These are phyloP conservation scores for Acanthosoma haemorrhoidale DNA, from an alignment of 2,888 invertebrate genomes.

Conservation along the genomic window DNA sequence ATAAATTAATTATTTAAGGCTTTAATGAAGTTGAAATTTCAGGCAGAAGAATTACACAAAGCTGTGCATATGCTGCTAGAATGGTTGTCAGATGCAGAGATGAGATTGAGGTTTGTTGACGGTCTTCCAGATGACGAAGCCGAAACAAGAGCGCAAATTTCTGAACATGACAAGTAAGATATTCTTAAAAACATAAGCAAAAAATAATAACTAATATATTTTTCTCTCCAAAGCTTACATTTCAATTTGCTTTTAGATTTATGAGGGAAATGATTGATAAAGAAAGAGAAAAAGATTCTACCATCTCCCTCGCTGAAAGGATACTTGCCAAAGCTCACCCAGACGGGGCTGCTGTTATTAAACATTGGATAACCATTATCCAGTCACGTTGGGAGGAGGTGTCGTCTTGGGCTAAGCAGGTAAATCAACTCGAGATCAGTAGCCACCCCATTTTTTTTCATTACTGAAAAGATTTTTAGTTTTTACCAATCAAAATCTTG, in stretches of 20 bases:
- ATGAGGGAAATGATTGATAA: constrained; percentile 76
- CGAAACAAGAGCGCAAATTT: constrained; percentile 73
- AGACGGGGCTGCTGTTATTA: constrained; percentile 94
- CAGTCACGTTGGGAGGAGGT: constrained; percentile 95
- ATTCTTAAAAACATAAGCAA: no score
- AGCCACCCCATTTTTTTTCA: no score
- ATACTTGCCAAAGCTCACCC: constrained; percentile 93
- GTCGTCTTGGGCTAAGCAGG: constrained; percentile 73
- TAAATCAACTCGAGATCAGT: no score
- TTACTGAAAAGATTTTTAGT: no score
- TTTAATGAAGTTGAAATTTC: not conserved
- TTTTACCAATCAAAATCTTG: no score
- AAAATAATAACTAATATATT: no score
- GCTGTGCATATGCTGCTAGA: constrained; percentile 91
- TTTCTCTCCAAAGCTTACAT: not conserved
- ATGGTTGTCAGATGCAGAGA: constrained; percentile 94
- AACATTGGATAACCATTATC: constrained; percentile 97
- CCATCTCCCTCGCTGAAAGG: constrained; percentile 77
- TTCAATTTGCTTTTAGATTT: constrained; percentile 50
- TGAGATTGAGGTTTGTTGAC: constrained; percentile 87
- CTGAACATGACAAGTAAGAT: constrained; percentile 67
- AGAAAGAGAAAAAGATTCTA: constrained; percentile 78
- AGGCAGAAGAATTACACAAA: constrained; percentile 81
- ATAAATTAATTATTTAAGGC: not conserved
- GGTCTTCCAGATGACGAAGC: constrained; percentile 87